Percentiles rank a stretch among this genome's conserved stretches.
phyloP scores from a whole-genome alignment of 2,797 vertebrate genomes.

The Sebastes iracundus region DNA sequence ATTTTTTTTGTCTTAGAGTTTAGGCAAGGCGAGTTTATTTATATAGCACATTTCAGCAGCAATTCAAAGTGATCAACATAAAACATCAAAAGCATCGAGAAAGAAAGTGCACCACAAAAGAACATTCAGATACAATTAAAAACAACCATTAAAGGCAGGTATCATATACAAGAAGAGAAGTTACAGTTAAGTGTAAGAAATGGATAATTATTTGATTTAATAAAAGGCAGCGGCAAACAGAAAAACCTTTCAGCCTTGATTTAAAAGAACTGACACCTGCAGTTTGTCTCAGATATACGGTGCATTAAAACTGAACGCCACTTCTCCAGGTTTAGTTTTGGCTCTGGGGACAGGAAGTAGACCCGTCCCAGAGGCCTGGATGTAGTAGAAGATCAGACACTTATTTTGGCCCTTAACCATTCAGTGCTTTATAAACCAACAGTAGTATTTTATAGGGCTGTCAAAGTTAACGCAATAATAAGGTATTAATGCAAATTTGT shows the following conservation, averaged over 20 bases:
- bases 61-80: neutral
- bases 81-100: neutral
- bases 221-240: neutral
- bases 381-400: no score
- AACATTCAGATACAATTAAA: neutral
- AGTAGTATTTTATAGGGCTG: neutral
- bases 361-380: no score
- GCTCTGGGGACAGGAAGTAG: no score
- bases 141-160: neutral
- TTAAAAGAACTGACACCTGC: neutral
- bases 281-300: neutral
- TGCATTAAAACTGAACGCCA: neutral
- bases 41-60: neutral
- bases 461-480: no score
- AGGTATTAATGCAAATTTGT: no score
- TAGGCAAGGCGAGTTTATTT: neutral
- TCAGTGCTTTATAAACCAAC: neutral
- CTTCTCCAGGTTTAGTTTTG: neutral
- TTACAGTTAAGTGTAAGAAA: neutral
- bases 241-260: neutral
- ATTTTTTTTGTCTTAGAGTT: neutral
- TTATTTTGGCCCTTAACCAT: no score
- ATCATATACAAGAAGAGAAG: neutral
- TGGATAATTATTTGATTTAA: neutral
- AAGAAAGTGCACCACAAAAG: neutral